Evolutionary conservation across 2,888 invertebrate genomes (phyloP), one percentile per base, ranked within the genome.

Genomic region (Tipula unca): DNA sequence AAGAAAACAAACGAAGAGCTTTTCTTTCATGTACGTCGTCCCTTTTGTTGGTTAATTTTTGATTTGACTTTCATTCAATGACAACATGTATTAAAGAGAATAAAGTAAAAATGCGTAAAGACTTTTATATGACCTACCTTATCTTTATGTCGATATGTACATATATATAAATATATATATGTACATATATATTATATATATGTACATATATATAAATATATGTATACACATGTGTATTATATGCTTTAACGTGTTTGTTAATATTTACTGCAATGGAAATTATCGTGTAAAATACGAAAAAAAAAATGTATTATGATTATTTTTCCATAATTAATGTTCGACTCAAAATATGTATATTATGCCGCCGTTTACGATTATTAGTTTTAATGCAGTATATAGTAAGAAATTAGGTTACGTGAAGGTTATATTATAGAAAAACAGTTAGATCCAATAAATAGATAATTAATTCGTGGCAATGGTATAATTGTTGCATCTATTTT

Each of bases 41-140:
- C n/a, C n/a, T 13, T 14, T 69, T 69, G n/a, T 48, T 48, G 69
- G 69, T 69, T 25, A 69, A 69, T 20, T 48, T 48, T 48, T n/a
- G 3, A 69, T 69, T 69, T 69, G 69, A 69, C 69, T 69, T 69
- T 69, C 69, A 69, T 69, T 69, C 69, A 69, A 69, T 69, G 69
- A 69, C 69, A 69, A 25, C 13, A 48, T 17, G 48, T 69, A 25
- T 25, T 25, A 69, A 69, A 25, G 69, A 25, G 13, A 69, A 69
- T 25, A 8, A 25, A 69, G 69, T 25, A 69, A 69, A 25, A 69
- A 69, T 69, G 25, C 69, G 69, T 69, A 69, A 69, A 69, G 25
- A 69, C 69, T 69, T 69, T 69, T 69, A 25, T 25, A 69, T 25
- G 69, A 25, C 25, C 25, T 69, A 69, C 69, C 69, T 25, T 69